These are phyloP conservation scores for Meda fulgida DNA, from an alignment of 2,797 vertebrate genomes.

Conservation along the genomic window DNA sequence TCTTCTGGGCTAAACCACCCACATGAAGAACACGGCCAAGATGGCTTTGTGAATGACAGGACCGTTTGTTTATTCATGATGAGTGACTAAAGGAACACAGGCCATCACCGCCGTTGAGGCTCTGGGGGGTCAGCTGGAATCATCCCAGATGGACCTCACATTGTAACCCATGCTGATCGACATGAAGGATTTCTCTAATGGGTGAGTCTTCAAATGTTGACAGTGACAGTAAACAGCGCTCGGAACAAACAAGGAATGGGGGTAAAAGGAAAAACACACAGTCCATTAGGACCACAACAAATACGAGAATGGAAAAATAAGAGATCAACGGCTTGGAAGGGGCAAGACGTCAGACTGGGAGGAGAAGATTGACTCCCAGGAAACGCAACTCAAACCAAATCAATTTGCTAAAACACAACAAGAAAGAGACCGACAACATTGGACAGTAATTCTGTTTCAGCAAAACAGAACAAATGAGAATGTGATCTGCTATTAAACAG, in stretches of 20 bases:
- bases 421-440: not conserved
- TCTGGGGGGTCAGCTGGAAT: conserved; percentile 24
- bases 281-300: conserved; percentile 22
- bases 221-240: conserved; percentile 18
- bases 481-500: not conserved
- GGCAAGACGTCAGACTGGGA: not conserved
- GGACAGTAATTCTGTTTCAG: conserved; percentile 8
- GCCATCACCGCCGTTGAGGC: not conserved
- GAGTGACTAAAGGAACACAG: conserved; percentile 23
- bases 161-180: not conserved
- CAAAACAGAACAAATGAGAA: not conserved
- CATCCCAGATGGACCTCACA: conserved; percentile 32
- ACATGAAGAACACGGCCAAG: conserved; percentile 41
- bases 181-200: conserved; percentile 33
- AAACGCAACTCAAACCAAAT: conserved; percentile 17
- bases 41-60: conserved; percentile 30
- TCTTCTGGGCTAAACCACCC: conserved; percentile 41
- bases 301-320: conserved; percentile 34
- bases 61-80: conserved; percentile 44
- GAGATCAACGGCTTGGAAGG: not conserved
- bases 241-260: not conserved
- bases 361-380: not conserved
- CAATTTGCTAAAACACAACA: conserved; percentile 34
- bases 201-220: conserved; percentile 27
- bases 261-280: conserved; percentile 13